Evolutionary conservation across 2,797 vertebrate species (phyloP).

Genomic region (Peromyscus eremicus): DNA sequence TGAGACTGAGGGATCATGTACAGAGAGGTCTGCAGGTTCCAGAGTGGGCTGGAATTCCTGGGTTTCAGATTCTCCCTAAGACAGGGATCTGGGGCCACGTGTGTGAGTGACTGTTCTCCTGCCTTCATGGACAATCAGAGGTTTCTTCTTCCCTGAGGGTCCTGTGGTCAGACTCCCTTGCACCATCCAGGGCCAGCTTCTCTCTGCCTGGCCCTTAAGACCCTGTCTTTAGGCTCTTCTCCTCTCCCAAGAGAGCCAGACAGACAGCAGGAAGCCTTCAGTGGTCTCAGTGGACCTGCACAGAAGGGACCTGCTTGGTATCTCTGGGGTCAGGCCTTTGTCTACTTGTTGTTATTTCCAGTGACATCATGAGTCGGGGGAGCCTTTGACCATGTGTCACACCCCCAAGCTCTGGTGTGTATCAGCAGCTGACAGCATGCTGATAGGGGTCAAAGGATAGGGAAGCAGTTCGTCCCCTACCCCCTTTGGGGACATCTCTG

Average conservation of each 20-base stretch:
- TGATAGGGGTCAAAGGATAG: not conserved
- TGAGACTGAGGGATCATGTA: rapidly evolving
- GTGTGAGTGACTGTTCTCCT: rapidly evolving
- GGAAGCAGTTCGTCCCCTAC: not conserved
- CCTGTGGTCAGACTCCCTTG: not conserved
- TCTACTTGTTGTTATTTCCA: not conserved
- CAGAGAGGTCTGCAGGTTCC: not conserved
- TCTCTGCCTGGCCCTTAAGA: not conserved
- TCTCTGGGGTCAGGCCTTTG: not conserved
- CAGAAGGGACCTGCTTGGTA: rapidly evolving
- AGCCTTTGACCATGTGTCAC: not conserved
- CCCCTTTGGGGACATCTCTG: constrained; percentile 44
- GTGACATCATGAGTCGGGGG: constrained; percentile 19
- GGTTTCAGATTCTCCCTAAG: not conserved
- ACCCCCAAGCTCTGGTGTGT: constrained; percentile 42
- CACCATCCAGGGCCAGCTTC: not conserved
- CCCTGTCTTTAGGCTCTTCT: no score
- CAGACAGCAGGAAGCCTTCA: not conserved
- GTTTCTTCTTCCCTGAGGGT: not conserved
- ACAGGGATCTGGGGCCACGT: no score
- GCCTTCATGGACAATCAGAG: not conserved
- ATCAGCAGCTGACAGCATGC: constrained; percentile 64
- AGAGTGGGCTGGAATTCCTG: not conserved
- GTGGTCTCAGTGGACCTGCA: not conserved
- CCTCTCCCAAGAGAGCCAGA: not conserved